Conservation (phyloP, 1,140 invertebrate species). For the Saccostrea cuccullata region DNA sequence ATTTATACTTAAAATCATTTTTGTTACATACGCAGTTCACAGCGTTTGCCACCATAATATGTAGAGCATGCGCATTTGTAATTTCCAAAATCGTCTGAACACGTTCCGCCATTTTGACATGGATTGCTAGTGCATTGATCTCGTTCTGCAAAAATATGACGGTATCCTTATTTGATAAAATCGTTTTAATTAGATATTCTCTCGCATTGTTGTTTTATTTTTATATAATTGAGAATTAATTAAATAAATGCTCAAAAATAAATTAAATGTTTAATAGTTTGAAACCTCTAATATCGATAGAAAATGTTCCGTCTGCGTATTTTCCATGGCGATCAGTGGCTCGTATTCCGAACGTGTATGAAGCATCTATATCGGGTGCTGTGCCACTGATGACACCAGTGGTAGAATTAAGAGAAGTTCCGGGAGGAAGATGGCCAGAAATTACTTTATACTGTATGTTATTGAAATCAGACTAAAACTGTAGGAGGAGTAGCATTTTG, state of each 20-base stretch:
- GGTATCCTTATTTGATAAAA: no score
- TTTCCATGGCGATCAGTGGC: constrained; percentile 64
- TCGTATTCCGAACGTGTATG: constrained; percentile 63
- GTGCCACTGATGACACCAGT: constrained; percentile 55
- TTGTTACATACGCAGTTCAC: constrained; percentile 55
- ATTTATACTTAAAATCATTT: neutral
- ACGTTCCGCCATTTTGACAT: constrained; percentile 63
- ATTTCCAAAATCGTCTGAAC: constrained; percentile 52
- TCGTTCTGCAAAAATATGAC: constrained; percentile 56
- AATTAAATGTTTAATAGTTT: no score
- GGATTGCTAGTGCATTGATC: constrained; percentile 61
- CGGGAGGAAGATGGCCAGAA: constrained; percentile 63
- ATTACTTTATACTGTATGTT: constrained; percentile 57
- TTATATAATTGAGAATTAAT: no score
- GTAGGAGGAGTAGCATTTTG: no score
- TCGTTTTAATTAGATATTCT: no score
- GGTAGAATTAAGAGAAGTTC: constrained; percentile 55
- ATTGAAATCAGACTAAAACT: no score
- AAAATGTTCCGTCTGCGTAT: constrained; percentile 63
- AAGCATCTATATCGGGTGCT: constrained; percentile 61
- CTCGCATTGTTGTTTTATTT: no score
- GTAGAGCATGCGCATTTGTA: constrained; percentile 59
- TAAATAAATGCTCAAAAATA: no score
- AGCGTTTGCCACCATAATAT: constrained; percentile 56
- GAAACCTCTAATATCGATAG: constrained; percentile 59